Percentiles rank a stretch among this genome's conserved stretches.
These are phyloP conservation scores for Halichondria panicea DNA, from an alignment of 37 sponge, comb jelly and placozoan genomes.

Conservation along the genomic window DNA sequence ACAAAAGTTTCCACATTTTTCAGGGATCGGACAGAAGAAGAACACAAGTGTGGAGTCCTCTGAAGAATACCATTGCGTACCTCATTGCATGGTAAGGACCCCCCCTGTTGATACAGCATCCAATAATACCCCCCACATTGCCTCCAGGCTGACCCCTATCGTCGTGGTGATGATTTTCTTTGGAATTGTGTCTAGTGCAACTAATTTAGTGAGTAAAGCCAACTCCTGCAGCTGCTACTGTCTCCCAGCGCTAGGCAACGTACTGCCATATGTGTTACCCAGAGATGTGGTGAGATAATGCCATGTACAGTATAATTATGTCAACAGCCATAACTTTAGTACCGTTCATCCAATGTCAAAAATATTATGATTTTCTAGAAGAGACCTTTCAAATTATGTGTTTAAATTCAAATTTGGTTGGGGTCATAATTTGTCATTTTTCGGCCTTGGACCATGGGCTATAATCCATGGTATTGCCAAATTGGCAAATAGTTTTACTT, in stretches of 20 bases:
- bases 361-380: neutral
- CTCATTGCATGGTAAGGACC: constrained; percentile 7
- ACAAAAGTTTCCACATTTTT: neutral
- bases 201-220: neutral
- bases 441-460: no score
- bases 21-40: neutral
- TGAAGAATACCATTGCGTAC: neutral
- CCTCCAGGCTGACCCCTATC: neutral
- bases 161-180: neutral
- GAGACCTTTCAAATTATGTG: no score
- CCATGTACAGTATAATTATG: neutral
- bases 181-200: neutral
- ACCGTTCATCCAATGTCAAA: neutral
- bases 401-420: no score
- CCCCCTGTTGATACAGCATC: neutral
- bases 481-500: no score
- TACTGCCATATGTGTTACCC: constrained; percentile 9
- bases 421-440: no score
- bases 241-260: constrained; percentile 3
- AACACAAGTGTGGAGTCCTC: neutral
- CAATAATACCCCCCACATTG: neutral
- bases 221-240: constrained; percentile 6
- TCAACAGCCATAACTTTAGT: neutral
- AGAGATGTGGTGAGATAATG: constrained; percentile 2
- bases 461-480: no score